Evolutionary conservation across 1,140 invertebrate genomes (phyloP), one percentile per base, ranked within the genome.

Genomic region (Meteorus sp.): DNA sequence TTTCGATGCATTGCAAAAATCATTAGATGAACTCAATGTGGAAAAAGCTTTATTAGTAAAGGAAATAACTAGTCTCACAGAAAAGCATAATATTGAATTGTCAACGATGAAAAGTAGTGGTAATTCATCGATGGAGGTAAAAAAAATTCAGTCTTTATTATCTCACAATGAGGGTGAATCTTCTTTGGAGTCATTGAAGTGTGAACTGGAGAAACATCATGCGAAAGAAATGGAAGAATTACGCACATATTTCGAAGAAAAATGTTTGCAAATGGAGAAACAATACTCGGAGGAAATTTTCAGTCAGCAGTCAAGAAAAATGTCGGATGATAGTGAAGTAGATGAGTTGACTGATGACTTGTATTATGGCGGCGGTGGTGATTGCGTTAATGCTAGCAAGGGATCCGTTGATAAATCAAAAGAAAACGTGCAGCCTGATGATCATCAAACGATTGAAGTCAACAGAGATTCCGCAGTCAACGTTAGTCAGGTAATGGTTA

Each of bases 241-340:
- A 17, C 81, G 89, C 41, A 88, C 83, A 1, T 92, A 90, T 66
- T 92, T 90, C 67, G 89, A 91, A 60, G 81, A 87, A 68, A 90
- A 90, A 70, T 91, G 88, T 68, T 81, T 85, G 0, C 87, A 90
- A 63, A 82, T 91, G 74, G 87, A 89, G 71, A 88, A 89, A 66
- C 86, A 89, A 81, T 89, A 86, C 68, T 87, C 86, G 0, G 87
- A 89, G 60, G 87, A 88, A 61, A 73, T 89, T 23, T 86, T 86
- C 58, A 88, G 85, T 66, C 86, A 87, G 59, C 84, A 86, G n/a
- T 87, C 85, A 1, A 83, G 84, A 60, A 84, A 83, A 60, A 75
- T 84, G 69, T 84, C 81, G 2, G 80, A 78, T 33, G 73, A 76
- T 22, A 75, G 74, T 9, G 77, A 76, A 56, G 71, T 75, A 27